phyloP scores from a whole-genome alignment of 2,113 vertebrate species.

The Microtus pennsylvanicus region DNA sequence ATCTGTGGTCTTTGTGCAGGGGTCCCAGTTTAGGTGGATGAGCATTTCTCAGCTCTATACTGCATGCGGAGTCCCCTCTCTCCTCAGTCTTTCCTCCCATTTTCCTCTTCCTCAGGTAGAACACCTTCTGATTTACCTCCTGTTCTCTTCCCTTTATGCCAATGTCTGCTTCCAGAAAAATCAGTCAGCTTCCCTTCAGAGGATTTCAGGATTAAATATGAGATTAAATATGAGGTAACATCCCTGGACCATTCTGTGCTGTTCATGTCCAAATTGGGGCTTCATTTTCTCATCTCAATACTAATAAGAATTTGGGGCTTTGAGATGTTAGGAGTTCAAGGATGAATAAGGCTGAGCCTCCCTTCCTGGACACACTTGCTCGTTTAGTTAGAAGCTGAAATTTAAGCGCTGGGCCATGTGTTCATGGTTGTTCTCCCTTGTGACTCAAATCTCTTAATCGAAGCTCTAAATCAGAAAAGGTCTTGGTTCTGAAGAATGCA shows the following conservation, averaged over 20 bases:
- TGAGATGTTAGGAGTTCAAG: neutral
- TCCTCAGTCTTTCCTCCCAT: neutral
- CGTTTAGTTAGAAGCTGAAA: neutral
- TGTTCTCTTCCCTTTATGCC: neutral
- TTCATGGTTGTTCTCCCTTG: neutral
- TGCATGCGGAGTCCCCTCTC: neutral
- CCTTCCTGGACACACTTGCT: neutral
- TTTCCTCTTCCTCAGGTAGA: neutral
- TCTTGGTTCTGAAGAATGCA: neutral
- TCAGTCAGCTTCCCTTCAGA: neutral
- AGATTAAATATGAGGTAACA: neutral
- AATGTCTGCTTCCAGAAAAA: constrained; percentile 13
- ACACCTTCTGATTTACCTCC: neutral
- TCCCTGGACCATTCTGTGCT: neutral
- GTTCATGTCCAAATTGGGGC: neutral
- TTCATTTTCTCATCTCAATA: neutral
- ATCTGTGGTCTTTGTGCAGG: neutral
- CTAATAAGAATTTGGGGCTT: neutral
- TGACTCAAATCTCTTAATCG: neutral
- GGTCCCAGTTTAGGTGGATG: neutral
- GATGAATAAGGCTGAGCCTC: neutral
- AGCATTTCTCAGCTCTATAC: neutral
- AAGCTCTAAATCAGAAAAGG: neutral
- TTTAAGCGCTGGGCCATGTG: neutral
- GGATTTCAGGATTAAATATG: neutral